These are phyloP conservation scores for Scaptodrosophila lebanonensis DNA, from an alignment of 1,140 invertebrate species.

Conservation along the genomic window DNA sequence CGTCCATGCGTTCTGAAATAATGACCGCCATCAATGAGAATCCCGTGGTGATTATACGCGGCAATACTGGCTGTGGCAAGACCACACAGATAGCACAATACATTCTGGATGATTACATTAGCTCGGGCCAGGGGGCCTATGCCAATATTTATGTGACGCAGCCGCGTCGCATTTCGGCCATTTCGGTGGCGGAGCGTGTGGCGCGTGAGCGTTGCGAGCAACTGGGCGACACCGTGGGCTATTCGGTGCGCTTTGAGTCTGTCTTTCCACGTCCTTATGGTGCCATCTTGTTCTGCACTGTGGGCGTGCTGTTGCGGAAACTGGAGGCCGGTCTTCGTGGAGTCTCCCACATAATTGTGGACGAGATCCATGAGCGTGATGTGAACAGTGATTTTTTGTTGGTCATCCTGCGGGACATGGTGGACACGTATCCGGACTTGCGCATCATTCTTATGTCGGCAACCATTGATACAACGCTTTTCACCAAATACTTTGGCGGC, in stretches of 20 bases:
- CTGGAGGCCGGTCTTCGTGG: constrained; percentile 91
- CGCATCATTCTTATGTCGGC: constrained; percentile 98
- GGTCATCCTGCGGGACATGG: constrained; percentile 94
- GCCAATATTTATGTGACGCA: constrained; percentile 95
- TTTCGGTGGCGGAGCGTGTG: constrained; percentile 95
- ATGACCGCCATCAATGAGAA: constrained; percentile 91
- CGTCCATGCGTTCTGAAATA: constrained; percentile 84
- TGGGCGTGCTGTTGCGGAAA: constrained; percentile 94
- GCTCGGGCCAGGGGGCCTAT: constrained; percentile 88
- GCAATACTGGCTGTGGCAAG: constrained; percentile 96
- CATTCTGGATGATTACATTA: constrained; percentile 95
- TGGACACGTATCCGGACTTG: constrained; percentile 91
- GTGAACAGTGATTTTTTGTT: constrained; percentile 98
- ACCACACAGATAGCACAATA: constrained; percentile 95
- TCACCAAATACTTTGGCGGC: constrained; percentile 93
- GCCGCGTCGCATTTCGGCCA: constrained; percentile 94
- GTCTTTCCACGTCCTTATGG: constrained; percentile 93
- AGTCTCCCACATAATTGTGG: constrained; percentile 94
- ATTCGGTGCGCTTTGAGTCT: constrained; percentile 96
- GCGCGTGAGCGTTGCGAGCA: constrained; percentile 90
- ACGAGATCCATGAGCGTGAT: constrained; percentile 98
- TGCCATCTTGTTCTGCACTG: constrained; percentile 95
- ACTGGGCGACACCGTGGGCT: constrained; percentile 89
- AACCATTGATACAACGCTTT: constrained; percentile 94
- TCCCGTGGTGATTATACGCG: constrained; percentile 91